Evolutionary conservation across 2,888 invertebrate species (phyloP), one percentile per base, ranked within the genome.

Genomic region (Antitype chi): DNA sequence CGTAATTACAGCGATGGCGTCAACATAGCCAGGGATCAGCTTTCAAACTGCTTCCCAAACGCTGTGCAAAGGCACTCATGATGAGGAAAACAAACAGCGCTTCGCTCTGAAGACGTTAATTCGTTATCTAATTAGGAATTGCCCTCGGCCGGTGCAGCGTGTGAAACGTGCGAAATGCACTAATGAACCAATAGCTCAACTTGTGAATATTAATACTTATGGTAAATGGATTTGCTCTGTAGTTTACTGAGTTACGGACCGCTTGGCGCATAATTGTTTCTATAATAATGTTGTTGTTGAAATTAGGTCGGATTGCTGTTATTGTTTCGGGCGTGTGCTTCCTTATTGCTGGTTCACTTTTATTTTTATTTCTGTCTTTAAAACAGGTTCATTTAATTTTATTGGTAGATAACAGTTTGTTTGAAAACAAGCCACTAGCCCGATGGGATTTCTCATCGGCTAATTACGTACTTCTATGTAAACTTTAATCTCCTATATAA

Each of bases 121-220:
- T 96, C 93, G 94, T 95, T 93, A 96, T 94, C 94, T 94, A 95
- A 95, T 95, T 95, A 95, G 84, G 89, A 91, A 90, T 91, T 87
- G 89, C 91, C 84, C 81, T 81, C 82, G 84, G 85, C 83, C 82
- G 80, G 79, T 85, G 87, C 88, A 87, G 88, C 76, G 78, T 77
- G 75, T 70, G 77, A 84, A 84, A 82, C 82, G 88, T 90, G 88
- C 86, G 87, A 86, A 89, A 87, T 88, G 89, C 86, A 87, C 91
- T 93, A 93, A 93, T 92, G 92, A 93, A 93, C 89, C 91, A 88
- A 90, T 85, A 87, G 71, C 74, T 84, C 73, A 64, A 83, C 85
- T 85, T 76, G 78, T 82, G 85, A 83, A 88, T 88, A 86, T 84
- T 85, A 83, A 87, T 84, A 82, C 76, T 77, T 82, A 83, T 77